These are phyloP conservation scores for Augochlora pura DNA, from an alignment of 1,140 invertebrate genomes.

Conservation along the genomic window DNA sequence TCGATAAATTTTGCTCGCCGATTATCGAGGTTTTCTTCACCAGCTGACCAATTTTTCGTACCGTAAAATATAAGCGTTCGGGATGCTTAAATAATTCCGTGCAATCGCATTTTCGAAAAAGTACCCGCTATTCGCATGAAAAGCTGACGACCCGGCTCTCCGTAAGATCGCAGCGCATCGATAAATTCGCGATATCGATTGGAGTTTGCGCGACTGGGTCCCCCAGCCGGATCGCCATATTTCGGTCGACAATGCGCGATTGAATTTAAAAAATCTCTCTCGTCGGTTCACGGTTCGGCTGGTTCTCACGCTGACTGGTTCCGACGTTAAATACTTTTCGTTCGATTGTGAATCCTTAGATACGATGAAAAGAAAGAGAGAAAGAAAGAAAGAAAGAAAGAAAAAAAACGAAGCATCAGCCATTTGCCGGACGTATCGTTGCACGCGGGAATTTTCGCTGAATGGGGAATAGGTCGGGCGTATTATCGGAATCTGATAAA, in stretches of 20 bases:
- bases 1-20: too few species aligned
- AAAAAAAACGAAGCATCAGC: too few species aligned
- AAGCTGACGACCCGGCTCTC: too few species aligned
- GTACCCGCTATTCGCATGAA: too few species aligned
- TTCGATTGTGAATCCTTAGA: not conserved
- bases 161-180: not conserved
- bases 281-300: not conserved
- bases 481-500: not conserved
- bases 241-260: slow-evolving; percentile 1
- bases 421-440: not conserved
- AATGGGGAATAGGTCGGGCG: not conserved
- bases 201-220: not conserved
- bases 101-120: too few species aligned
- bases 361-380: not conserved
- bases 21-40: too few species aligned
- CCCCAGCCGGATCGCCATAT: not conserved
- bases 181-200: not conserved
- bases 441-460: not conserved
- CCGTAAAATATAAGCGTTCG: too few species aligned
- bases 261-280: not conserved
- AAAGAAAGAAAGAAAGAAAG: too few species aligned
- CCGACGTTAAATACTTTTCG: slow-evolving; percentile 6
- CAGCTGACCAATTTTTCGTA: too few species aligned
- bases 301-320: not conserved
- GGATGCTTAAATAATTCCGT: too few species aligned